Conservation (phyloP, 2,113 vertebrate genomes). For the Cnemophilus loriae region DNA sequence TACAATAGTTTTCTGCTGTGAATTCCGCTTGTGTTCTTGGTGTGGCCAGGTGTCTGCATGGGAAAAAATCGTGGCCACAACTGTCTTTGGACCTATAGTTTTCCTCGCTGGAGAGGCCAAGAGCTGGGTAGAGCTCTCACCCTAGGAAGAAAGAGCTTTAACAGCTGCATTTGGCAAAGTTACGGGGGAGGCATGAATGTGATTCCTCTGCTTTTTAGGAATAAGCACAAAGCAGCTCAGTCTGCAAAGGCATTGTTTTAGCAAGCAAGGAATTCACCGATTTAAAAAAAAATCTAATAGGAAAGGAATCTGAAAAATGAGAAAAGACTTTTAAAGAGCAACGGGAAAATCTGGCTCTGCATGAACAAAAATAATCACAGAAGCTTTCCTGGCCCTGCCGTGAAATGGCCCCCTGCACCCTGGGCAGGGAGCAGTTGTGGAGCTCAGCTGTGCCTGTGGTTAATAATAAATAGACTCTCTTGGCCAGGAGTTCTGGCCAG, state of each 20-base stretch:
- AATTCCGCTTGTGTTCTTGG: neutral
- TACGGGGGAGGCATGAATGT: neutral
- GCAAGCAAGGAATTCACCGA: neutral
- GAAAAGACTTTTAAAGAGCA: neutral
- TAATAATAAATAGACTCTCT: constrained; percentile 54
- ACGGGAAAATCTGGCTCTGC: neutral
- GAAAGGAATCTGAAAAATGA: neutral
- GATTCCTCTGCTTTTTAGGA: neutral
- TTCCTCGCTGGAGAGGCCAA: neutral
- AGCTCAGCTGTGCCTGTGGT: constrained; percentile 43
- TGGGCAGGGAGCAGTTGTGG: neutral
- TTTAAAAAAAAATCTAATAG: neutral
- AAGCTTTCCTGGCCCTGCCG: neutral
- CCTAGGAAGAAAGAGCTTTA: neutral
- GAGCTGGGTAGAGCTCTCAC: neutral
- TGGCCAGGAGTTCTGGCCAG: neutral
- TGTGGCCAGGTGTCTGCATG: neutral
- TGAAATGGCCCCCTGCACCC: neutral
- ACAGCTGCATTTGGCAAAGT: neutral
- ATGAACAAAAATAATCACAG: neutral
- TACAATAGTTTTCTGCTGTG: neutral
- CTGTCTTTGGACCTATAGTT: neutral
- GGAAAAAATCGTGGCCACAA: accelerated
- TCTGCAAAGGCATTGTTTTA: neutral
- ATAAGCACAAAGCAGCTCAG: neutral